Evolutionary conservation across 2,797 vertebrate species (phyloP).

Genomic region (Muraenolepis orangiensis): DNA sequence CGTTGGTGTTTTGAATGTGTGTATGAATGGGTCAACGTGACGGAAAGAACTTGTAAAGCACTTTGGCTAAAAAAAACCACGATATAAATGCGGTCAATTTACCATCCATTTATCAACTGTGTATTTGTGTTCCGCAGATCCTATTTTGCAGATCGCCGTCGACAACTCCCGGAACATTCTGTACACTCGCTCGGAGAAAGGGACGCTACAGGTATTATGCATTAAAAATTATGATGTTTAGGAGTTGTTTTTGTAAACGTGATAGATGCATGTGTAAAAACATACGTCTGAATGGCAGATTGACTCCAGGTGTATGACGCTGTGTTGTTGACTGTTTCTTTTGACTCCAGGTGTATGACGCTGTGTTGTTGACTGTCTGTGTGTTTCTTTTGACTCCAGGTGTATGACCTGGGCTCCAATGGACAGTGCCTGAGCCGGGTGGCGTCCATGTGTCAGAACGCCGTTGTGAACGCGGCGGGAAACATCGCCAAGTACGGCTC

Average conservation of each 20-base stretch:
- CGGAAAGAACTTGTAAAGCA: too few relatives aligned
- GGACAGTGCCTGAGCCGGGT: constrained; percentile 92
- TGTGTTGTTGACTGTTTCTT: neutral
- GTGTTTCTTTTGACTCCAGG: constrained; percentile 64
- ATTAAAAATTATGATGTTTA: neutral
- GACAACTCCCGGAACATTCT: constrained; percentile 92
- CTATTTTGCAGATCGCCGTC: constrained; percentile 91
- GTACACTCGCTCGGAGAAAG: constrained; percentile 94
- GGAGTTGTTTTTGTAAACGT: too few relatives aligned
- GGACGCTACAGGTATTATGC: constrained; percentile 84
- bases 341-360: constrained; percentile 56
- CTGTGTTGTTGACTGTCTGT: neutral
- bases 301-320: neutral
- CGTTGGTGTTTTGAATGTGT: too few relatives aligned
- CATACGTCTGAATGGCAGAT: neutral
- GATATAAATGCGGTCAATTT: too few relatives aligned
- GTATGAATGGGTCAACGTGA: too few relatives aligned
- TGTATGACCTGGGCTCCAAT: constrained; percentile 90
- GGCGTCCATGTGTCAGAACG: constrained; percentile 88
- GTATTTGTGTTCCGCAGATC: constrained; percentile 73
- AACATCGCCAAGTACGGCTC: constrained; percentile 86
- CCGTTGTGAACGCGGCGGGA: constrained; percentile 87
- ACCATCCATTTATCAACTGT: too few relatives aligned
- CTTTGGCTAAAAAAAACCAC: too few relatives aligned
- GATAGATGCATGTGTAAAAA: too few relatives aligned